Evolutionary conservation across 1,140 invertebrate genomes (phyloP), one percentile per base, ranked within the genome.

Genomic region (Drosophila triauraria): DNA sequence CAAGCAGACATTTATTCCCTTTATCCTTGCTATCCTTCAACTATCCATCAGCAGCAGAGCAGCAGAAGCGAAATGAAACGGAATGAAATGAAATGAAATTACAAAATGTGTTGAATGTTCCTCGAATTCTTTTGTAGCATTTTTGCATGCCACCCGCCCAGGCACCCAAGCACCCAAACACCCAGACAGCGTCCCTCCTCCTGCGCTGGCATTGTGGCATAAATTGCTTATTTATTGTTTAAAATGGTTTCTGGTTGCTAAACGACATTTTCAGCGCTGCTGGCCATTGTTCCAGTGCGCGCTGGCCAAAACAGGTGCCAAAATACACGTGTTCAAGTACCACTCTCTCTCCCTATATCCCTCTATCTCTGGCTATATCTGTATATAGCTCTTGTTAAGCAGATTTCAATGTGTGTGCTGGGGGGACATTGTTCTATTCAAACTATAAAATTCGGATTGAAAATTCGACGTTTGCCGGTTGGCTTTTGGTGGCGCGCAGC

Each of bases 221-320:
- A 88, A 88, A 90, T 88, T 90, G 85, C 74, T 80, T 90, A 88
- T 88, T 88, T 88, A 90, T 88, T 88, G 85, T 88, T 88, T 82
- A 88, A 87, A 85, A 80, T 83, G 76, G 63, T 77, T 81, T 77
- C 85, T 80, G 77, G 77, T 63, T 72, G 69, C 69, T 72, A 72
- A 88, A 78, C 81, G 75, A 75, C 81, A 84, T 84, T 84, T 84
- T 47, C 62, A 65, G 53, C 78, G 64, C 70, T 71, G 65, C 51
- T 50, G 40, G 63, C 61, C 54, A 76, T 77, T 77, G 63, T 77
- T 69, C 17, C 27, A 69, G 17, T 61, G 42, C 54, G 35, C 62
- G 56, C 32, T 77, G 50, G 40, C 61, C 43, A 47, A 72, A 47
- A 67, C 71, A 76, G 60, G 71, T 76, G 54, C 56, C 53, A 44